Evolutionary conservation across 2,113 vertebrate genomes (phyloP).

Genomic region (Casuarius casuarius): DNA sequence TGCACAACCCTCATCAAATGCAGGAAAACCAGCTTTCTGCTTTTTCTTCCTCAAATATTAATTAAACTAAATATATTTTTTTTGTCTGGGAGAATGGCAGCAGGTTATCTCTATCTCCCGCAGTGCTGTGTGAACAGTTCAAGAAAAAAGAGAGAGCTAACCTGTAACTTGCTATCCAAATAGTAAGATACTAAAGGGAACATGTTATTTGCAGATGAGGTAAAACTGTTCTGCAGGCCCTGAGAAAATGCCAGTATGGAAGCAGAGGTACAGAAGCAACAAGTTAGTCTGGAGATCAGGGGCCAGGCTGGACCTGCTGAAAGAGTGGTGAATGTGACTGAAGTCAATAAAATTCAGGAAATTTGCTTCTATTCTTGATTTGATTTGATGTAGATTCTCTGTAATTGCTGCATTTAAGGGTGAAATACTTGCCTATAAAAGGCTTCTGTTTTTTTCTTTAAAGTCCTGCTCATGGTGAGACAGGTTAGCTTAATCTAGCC

Average conservation of each 20-base stretch:
- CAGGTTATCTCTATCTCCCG: conserved; percentile 4
- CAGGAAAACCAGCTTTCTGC: not conserved
- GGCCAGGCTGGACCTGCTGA: not conserved
- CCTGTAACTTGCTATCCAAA: not conserved
- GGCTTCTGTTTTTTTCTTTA: not conserved
- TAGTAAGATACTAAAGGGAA: not conserved
- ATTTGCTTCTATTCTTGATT: not conserved
- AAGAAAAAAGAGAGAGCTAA: not conserved
- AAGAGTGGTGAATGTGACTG: not conserved
- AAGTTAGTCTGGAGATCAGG: not conserved
- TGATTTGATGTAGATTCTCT: not conserved
- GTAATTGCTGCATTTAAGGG: not conserved
- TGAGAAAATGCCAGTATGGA: not conserved
- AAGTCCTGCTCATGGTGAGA: not conserved
- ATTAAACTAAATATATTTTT: not conserved
- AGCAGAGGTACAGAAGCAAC: not conserved
- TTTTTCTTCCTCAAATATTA: conserved; percentile 38
- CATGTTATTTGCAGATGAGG: not conserved
- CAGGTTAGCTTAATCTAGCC: not conserved
- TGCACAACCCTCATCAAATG: not conserved
- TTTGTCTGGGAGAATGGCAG: not conserved
- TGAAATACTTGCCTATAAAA: not conserved
- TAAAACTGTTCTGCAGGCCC: not conserved
- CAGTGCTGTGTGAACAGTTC: not conserved
- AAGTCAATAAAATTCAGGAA: not conserved